Evolutionary conservation across 2,113 vertebrate genomes (phyloP).

Genomic region (Morone saxatilis): DNA sequence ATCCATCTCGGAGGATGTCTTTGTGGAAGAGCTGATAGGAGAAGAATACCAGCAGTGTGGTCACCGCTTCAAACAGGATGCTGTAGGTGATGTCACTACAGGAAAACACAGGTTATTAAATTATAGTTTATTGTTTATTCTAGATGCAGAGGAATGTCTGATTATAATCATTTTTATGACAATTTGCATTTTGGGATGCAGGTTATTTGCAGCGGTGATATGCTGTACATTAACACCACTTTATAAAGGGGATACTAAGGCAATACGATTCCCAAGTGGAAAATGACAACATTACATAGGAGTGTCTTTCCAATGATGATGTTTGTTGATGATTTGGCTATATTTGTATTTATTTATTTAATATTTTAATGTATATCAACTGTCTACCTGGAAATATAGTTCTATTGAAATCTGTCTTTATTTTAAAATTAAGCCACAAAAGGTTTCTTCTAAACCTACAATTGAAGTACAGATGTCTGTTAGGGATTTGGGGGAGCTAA

Average conservation of each 20-base stretch:
- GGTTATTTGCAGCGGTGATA: no score
- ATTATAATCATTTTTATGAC: no score
- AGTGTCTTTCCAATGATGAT: no score
- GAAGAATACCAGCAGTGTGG: constrained; percentile 92
- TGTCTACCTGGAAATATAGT: not conserved
- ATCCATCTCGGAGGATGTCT: constrained; percentile 91
- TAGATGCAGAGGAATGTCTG: not conserved
- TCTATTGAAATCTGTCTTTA: not conserved
- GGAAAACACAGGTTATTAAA: constrained; percentile 7
- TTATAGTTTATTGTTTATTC: not conserved
- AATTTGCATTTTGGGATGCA: no score
- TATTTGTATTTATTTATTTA: no score
- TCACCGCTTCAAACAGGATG: constrained; percentile 96
- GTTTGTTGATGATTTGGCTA: not conserved
- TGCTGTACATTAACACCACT: not conserved
- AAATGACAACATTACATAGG: not conserved
- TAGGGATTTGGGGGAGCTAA: constrained; percentile 35
- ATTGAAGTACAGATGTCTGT: constrained; percentile 2
- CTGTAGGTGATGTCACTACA: constrained; percentile 95
- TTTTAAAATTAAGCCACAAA: constrained; percentile 33
- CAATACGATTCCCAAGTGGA: not conserved
- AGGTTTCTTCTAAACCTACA: not conserved
- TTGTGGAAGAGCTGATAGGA: constrained; percentile 97
- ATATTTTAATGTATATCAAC: not conserved
- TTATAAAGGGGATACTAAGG: not conserved